Base-by-base conservation (phyloP, 2,888 invertebrate species). In the Nebria salina region DNA sequence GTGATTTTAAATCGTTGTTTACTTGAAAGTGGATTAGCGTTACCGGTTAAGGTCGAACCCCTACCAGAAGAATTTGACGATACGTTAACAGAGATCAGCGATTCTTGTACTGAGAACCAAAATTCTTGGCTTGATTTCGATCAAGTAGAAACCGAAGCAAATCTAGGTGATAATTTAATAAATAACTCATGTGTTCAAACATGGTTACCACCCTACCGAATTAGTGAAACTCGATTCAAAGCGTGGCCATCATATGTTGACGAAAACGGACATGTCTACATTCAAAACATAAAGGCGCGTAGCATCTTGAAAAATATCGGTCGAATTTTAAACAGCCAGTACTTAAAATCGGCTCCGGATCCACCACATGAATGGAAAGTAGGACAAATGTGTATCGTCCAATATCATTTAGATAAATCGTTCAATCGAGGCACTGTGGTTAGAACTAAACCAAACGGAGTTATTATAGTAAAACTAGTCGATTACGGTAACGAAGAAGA, bases 401-500 rank as follows among this genome's bases (percentile, higher is more conserved):
- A 91, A 82, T 96, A 92, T 87, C 92, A 92, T 84, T 83, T 90
- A 15, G 93, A 95, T 85, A 90, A 91, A 9, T 89, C 89, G 15
- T 95, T 94, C 91, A 96, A 96, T 87, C 91, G 97, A 81, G 96
- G 93, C 6, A 89, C 89, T 85, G 90, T 95, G 1, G 0, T 89
- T 1, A 87, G 90, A 76, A 88, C 91, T 0, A 86, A 89, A 66
- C 84, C 87, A 1, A 89, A 90, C 81, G 84, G 88, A 1, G 84
- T 86, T 76, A 89, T 93, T 83, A 83, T 90, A 78, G 92, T 96
- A 0, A 89, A 91, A 76, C 96, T 95, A 88, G 91, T 97, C 0
- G 97, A 97, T 89, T 97, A 95, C 86, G 97, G 97, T 0, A 96
- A 96, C 86, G 90, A 92, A 66, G 96, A 97, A 87, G 87, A 88